Evolutionary conservation across 2,797 vertebrate genomes (phyloP), one percentile per base, ranked within the genome.

Genomic region (Syndactyla subalaris): DNA sequence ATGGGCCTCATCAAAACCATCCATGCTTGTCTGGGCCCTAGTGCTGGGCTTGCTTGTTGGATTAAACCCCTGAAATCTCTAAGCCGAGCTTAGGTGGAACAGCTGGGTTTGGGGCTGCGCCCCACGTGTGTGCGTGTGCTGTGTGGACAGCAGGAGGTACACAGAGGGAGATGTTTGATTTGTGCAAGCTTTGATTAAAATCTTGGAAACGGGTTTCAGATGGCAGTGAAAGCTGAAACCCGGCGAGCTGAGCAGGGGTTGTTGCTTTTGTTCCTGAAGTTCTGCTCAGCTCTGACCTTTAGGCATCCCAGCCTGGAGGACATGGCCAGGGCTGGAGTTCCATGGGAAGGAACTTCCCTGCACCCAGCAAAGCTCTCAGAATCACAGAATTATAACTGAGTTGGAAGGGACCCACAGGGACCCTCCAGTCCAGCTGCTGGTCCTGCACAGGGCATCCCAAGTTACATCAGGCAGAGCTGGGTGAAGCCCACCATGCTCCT

Each of bases 161-260:
- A 12, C 66, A 19, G 43, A 61, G 62, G 77, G 63, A 72, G 77
- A 71, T 10, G 1, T 88, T 80, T 90, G 45, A 59, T 79, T 82
- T 89, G 70, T 14, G 51, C 10, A 27, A 88, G 79, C 14, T 61
- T 89, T 54, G 92, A 92, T 92, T 77, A 88, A 95, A 95, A 74
- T 91, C 93, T 92, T 83, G 72, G 78, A 85, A 91, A 65, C 6
- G 5, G 82, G 86, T 93, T 94, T 97, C 85, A 85, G 89, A 80
- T 91, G 89, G 82, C 93, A 61, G 85, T 32, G 84, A 92, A 95
- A 97, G 85, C 61, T 89, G 93, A 94, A 85, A 65, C 49, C 2
- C 0, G 12, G 52, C 19, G 10, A 59, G 51, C 61, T 54, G 7
- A 85, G 41, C 38, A 1, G 0, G 10, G 21, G 15, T 59, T 58